Evolutionary conservation across 1,140 invertebrate genomes (phyloP), one percentile per base, ranked within the genome.

Genomic region (Augochlora pura): DNA sequence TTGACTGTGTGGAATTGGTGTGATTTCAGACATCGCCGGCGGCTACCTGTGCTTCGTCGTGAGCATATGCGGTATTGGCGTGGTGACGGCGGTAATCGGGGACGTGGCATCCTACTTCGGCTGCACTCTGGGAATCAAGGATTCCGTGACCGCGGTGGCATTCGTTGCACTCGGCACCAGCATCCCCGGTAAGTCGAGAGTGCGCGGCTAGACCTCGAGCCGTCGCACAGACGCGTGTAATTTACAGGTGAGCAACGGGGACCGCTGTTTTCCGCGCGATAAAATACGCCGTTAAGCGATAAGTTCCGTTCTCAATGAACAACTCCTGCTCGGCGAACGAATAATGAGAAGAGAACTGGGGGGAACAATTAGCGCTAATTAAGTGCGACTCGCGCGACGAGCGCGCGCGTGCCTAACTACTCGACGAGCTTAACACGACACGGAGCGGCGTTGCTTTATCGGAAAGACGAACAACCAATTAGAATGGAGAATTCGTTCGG

Each of bases 21-120:
- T 14, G 84, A 71, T 92, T 93, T 38, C 92, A 97, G 96, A 96
- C 92, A 95, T 96, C 70, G 95, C 94, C 88, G 97, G 96, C 84
- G 99, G 99, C 39, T 99, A 99, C 94, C 93, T 98, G 0, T 99
- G 98, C 92, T 99, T 99, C 93, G 94, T 97, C 59, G 94, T 97
- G 18, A 98, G 98, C 49, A 99, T 99, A 89, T 89, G 96, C n/a
- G 95, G 96, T 86, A 99, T 99, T 91, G 99, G 98, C 16, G 83
- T 99, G 8, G 95, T 99, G 75, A 99, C 99, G 2, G 98, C 98
- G 0, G 89, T 99, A 70, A 99, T 99, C 90, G 98, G 98, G 57
- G 99, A 99, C 92, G 94, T 99, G 12, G 98, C 99, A 8, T 97
- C 97, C 4, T 97, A 98, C 92, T 99, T 99, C 90, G 99, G 99